Evolutionary conservation across 2,113 vertebrate species (phyloP), one percentile per base, ranked within the genome.

Genomic region (Cacatua alba): DNA sequence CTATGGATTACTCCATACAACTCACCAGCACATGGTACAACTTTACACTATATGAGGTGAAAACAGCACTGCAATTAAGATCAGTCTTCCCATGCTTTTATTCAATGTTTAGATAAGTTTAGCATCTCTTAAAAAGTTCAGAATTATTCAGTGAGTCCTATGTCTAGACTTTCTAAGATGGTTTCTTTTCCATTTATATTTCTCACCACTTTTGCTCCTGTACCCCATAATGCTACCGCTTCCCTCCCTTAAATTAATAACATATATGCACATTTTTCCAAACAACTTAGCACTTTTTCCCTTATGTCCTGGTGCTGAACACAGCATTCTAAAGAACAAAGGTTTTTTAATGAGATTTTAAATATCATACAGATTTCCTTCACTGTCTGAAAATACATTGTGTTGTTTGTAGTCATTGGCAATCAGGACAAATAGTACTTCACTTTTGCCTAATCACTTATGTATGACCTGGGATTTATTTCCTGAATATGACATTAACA

Each of bases 11-110:
- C 23, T 65, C 46, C 29, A 46, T 19, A 37, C 18, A 49, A 23
- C 23, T 63, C 55, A 71, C 33, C 0, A 0, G 15, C n/a, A 59
- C 0, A 1, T 43, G 25, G 23, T 46, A 82, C 13, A 67, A 59
- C 25, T n/a, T 11, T 6, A 13, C 31, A 79, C 68, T 10, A 79
- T 2, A 15, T 5, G 11, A 93, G 31, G 67, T n/a, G 13, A 37
- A 89, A 94, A 63, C 11, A 91, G 25, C 14, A 41, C 3, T 13
- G 48, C 18, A 49, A 8, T 43, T 21, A 43, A 31, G 4, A 35
- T 70, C 35, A 55, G 2, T 20, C 17, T 75, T 91, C 59, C 49
- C 18, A 7, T 28, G 43, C 7, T 71, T 9, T 28, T 26, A 31
- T 63, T 72, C 51, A 63, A 23, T 35, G 16, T 49, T 70, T n/a